Base-by-base conservation (phyloP, 2,113 vertebrate genomes). In the Myocastor coypus region DNA sequence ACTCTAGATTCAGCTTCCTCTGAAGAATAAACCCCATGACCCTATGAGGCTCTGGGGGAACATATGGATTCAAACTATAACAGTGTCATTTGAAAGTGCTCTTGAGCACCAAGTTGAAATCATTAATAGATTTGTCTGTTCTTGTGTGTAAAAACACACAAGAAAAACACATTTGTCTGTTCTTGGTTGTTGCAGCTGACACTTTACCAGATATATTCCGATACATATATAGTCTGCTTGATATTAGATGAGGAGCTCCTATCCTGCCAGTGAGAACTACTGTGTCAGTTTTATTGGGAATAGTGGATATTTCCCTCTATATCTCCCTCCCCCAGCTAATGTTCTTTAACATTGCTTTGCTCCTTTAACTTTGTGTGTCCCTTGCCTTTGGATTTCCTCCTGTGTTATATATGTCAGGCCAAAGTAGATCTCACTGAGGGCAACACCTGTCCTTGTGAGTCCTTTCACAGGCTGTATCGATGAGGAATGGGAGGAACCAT, bases 61-160 rank as follows among this genome's bases (percentile, higher is more conserved):
- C 34, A 20, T 69, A 34, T 69, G n/a, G 68, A 69, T 17, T n/a
- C 34, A 69, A n/a, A 69, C 68, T n/a, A 69, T 20, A 37, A n/a
- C 68, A 37, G 22, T 24, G 9, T 3, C 34, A 71, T n/a, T 46
- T 5, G 19, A 57, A 57, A 57, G 55, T 57, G 91, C n/a, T 91
- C 75, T 81, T 95, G 30, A 73, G 37, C 66, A 93, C 32, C 91
- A 42, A 52, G 26, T 84, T 63, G 89, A 91, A 95, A 46, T 30
- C 34, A 50, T 57, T 50, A 46, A 4, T 19, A 7, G 63, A 68
- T 68, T 83, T 94, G 50, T 52, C 14, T 81, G 20, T 63, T 78
- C 30, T 66, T 83, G 32, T 71, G 84, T 17, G 63, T 61, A 75
- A 85, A 20, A 13, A 69, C 28, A 20, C n/a, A n/a, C n/a, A n/a